phyloP scores from a whole-genome alignment of 2,888 invertebrate species.

The Cylindroiulus punctatus region DNA sequence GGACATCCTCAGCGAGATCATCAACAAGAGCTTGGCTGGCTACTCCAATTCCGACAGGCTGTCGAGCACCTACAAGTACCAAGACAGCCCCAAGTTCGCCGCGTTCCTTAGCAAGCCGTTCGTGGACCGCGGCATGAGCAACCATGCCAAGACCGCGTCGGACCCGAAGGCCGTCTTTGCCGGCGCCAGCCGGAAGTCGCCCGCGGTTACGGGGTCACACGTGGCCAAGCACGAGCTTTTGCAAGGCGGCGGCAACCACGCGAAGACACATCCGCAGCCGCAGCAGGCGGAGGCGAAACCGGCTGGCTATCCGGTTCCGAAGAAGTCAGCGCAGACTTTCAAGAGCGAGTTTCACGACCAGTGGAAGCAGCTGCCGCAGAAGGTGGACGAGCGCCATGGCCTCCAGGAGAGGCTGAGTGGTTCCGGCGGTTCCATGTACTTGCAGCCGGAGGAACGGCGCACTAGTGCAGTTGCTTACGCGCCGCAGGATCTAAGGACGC shows the following conservation, averaged over 20 bases:
- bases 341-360: background rate
- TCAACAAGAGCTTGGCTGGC: slow-evolving; percentile 57
- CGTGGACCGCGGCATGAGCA: background rate
- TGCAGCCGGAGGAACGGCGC: background rate
- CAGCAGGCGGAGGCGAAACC: background rate
- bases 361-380: background rate
- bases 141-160: background rate
- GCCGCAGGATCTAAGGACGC: slow-evolving; percentile 46
- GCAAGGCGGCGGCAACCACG: background rate
- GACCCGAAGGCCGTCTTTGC: background rate
- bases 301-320: background rate
- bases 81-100: slow-evolving; percentile 51
- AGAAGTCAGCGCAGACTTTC: background rate
- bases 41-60: slow-evolving; percentile 57
- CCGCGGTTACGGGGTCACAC: background rate
- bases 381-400: background rate
- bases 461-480: background rate
- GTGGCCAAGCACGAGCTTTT: background rate
- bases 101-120: slow-evolving; percentile 48
- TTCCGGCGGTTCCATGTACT: too few relatives aligned
- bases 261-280: too few relatives aligned
- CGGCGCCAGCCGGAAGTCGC: background rate
- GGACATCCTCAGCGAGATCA: slow-evolving; percentile 58
- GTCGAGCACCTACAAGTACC: slow-evolving; percentile 3
- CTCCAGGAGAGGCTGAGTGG: background rate